phyloP scores from a whole-genome alignment of 1,140 invertebrate genomes.

The Zaprionus kolodkinae region DNA sequence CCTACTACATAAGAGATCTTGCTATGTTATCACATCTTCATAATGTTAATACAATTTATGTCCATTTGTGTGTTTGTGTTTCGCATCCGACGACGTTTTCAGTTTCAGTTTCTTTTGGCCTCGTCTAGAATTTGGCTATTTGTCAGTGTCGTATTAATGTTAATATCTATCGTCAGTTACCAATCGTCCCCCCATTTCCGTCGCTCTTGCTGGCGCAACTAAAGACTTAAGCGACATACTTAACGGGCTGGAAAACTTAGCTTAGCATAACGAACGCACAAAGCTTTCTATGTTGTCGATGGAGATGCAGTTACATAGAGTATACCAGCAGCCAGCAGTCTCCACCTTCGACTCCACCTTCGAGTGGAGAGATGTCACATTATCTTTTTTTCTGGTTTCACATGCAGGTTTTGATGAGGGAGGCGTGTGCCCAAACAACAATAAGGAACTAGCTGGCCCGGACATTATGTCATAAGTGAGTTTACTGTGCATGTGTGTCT shows the following conservation, averaged over 20 bases:
- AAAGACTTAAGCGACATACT: slow-evolving; percentile 44
- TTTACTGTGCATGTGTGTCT: slow-evolving; percentile 9
- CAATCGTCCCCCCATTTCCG: no score
- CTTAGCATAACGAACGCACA: slow-evolving; percentile 10
- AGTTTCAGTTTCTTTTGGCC: slow-evolving; percentile 48
- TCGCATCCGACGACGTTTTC: slow-evolving; percentile 18
- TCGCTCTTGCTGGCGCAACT: slow-evolving; percentile 46
- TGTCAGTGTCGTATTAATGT: slow-evolving; percentile 72
- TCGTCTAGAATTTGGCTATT: slow-evolving; percentile 76
- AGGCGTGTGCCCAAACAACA: slow-evolving; percentile 36
- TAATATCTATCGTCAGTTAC: slow-evolving; percentile 4
- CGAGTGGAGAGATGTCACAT: background rate
- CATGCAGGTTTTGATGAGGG: slow-evolving; percentile 34
- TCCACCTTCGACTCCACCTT: background rate
- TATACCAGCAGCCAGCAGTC: background rate
- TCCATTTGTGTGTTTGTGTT: slow-evolving; percentile 50
- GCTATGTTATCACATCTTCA: slow-evolving; percentile 69
- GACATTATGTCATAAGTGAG: slow-evolving; percentile 48
- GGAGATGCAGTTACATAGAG: background rate
- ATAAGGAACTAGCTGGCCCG: slow-evolving; percentile 47
- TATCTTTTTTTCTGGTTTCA: slow-evolving; percentile 29
- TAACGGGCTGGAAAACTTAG: slow-evolving; percentile 60
- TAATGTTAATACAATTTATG: slow-evolving; percentile 83
- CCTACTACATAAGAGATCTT: slow-evolving; percentile 53
- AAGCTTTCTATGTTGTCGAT: slow-evolving; percentile 13